phyloP scores from a whole-genome alignment of 2,113 vertebrate genomes.

The Chloropsis hardwickii region DNA sequence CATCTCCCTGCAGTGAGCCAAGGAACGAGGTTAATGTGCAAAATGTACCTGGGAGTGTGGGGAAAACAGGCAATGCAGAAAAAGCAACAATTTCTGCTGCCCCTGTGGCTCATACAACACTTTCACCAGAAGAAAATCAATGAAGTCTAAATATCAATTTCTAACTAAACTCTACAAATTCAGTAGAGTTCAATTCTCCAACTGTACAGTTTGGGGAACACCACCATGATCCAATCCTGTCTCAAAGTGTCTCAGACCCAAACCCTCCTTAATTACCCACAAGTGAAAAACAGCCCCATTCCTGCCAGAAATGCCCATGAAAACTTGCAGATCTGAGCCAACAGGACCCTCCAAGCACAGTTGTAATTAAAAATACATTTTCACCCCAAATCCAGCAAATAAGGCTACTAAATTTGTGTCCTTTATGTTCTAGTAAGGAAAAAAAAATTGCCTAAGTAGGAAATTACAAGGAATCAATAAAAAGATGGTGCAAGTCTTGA shows the following conservation, averaged over 20 bases:
- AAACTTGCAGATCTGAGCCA: neutral
- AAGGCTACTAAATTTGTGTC: neutral
- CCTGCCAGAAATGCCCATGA: neutral
- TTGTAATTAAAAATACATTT: neutral
- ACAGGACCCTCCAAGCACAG: neutral
- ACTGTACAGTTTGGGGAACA: neutral
- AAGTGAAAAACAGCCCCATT: neutral
- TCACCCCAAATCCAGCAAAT: neutral
- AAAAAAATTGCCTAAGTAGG: neutral
- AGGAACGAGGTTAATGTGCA: neutral
- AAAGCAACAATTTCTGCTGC: neutral
- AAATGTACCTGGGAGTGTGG: neutral
- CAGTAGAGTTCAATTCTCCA: neutral
- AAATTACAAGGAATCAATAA: neutral
- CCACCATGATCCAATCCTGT: accelerated
- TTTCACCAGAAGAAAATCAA: neutral
- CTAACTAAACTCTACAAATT: neutral
- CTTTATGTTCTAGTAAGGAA: neutral
- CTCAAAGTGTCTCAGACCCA: neutral
- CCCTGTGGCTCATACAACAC: neutral
- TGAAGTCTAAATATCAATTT: neutral
- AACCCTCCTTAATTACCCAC: neutral
- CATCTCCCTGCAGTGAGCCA: neutral
- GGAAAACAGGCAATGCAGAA: neutral
- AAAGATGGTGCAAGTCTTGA: neutral